Evolutionary conservation across 2,113 vertebrate species (phyloP), one percentile per base, ranked within the genome.

Genomic region (Siphamia tubifer): DNA sequence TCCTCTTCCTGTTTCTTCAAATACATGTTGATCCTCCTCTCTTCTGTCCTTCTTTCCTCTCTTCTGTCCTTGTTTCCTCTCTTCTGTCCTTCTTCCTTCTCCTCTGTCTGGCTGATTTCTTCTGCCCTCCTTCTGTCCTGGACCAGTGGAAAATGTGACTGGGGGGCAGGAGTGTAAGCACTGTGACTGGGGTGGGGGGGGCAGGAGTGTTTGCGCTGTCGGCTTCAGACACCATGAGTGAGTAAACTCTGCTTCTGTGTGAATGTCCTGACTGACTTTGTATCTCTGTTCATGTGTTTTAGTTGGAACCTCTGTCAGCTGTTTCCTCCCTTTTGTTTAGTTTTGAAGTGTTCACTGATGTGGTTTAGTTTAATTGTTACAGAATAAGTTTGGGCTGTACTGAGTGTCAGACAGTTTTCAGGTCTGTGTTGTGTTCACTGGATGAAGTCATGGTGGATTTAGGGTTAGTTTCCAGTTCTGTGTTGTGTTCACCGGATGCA

Each of bases 221-320:
- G 83, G 77, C 84, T 68, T 45, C 72, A 36, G 85, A 79, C 85
- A 92, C 82, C 81, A 94, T 86, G 90, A 90, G 74, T 93, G 86
- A 89, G 86, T 90, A 89, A 85, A 76, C 68, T 40, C 11, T 23
- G 23, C 23, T 27, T 4, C 25, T 66, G 2, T 58, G 27, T 34
- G 42, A 20, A 3, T 12, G 10, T 60, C 15, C 2, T 53, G 9
- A 12, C 27, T 72, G 8, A 66, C 53, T 64, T 55, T 71, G 27
- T 51, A 12, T 44, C 23, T 13, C 4, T 72, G 36, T 20, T 19
- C 0, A 2, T 21, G 13, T 16, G 30, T 40, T n/a, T 6, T n/a
- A 21, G 61, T 36, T 28, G 19, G 2, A 54, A 24, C 61, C 21
- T 62, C 61, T 52, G 30, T 34, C 17, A 39, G 38, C 12, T 52